Percentiles rank a stretch among this genome's conserved stretches.
phyloP scores from a whole-genome alignment of 2,888 invertebrate genomes.

The Atethmia centrago region DNA sequence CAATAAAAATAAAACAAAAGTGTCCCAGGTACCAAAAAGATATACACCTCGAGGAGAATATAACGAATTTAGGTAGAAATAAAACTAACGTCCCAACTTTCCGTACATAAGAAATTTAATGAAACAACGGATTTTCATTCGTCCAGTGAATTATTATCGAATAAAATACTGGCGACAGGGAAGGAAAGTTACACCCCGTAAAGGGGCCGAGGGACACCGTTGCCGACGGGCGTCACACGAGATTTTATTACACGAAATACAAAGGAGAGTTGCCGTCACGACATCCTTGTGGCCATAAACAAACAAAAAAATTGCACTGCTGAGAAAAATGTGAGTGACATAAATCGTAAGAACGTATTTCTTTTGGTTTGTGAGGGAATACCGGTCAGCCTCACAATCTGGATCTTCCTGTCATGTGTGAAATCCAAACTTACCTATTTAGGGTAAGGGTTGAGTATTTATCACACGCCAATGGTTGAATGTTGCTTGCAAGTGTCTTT shows the following conservation, averaged over 20 bases:
- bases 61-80: constrained; percentile 64
- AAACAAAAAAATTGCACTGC: constrained; percentile 76
- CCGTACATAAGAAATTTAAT: constrained; percentile 75
- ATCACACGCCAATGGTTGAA: not conserved
- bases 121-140: constrained; percentile 80
- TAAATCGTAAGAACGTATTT: constrained; percentile 51
- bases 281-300: constrained; percentile 77
- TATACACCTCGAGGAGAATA: constrained; percentile 31
- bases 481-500: not conserved
- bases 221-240: constrained; percentile 75
- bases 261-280: constrained; percentile 77
- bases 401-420: not conserved
- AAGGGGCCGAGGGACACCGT: constrained; percentile 80
- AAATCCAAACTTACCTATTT: constrained; percentile 16
- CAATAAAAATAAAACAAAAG: constrained; percentile 39
- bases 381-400: constrained; percentile 15
- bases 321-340: constrained; percentile 67
- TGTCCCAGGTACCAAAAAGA: constrained; percentile 19
- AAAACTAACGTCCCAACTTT: constrained; percentile 71
- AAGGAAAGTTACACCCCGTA: constrained; percentile 85
- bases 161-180: constrained; percentile 85
- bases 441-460: not conserved
- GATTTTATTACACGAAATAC: constrained; percentile 85
- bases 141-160: constrained; percentile 82
- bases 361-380: constrained; percentile 26